A percentile compares a stretch with the other conserved stretches of the same genome.
phyloP scores from a whole-genome alignment of 1,140 invertebrate species.

The Anthonomus grandis region DNA sequence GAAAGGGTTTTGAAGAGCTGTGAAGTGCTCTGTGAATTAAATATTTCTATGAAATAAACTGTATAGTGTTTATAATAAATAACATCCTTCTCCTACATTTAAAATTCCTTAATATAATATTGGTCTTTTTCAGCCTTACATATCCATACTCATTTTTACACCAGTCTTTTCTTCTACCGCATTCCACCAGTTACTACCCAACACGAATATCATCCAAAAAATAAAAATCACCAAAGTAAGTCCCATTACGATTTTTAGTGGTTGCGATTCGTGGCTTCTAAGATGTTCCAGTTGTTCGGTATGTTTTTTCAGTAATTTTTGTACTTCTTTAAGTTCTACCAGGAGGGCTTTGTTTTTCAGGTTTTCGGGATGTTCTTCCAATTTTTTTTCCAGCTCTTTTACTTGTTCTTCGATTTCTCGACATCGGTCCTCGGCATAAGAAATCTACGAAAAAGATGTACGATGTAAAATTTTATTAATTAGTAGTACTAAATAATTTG shows the following conservation, averaged over 20 bases:
- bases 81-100: no score
- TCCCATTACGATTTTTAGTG: not conserved
- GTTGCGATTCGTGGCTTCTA: constrained; percentile 20
- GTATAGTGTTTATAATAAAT: no score
- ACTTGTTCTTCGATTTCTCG: not conserved
- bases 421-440: constrained; percentile 4
- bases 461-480: constrained; percentile 2
- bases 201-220: constrained; percentile 10
- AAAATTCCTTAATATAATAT: no score
- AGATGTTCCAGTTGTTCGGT: constrained; percentile 27
- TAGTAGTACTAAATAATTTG: not conserved
- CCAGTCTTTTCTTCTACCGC: no score
- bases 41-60: no score
- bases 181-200: constrained; percentile 1
- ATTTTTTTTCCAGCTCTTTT: constrained; percentile 5
- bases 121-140: no score
- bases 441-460: constrained; percentile 1
- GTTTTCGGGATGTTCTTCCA: not conserved
- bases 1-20: no score
- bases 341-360: constrained; percentile 3
- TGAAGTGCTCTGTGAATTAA: no score
- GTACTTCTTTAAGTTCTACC: constrained; percentile 22
- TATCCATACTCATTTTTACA: no score
- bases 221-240: constrained; percentile 4
- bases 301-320: constrained; percentile 22